Conservation (phyloP, 2,797 vertebrate genomes). For the Neosilurus hyrtlii region DNA sequence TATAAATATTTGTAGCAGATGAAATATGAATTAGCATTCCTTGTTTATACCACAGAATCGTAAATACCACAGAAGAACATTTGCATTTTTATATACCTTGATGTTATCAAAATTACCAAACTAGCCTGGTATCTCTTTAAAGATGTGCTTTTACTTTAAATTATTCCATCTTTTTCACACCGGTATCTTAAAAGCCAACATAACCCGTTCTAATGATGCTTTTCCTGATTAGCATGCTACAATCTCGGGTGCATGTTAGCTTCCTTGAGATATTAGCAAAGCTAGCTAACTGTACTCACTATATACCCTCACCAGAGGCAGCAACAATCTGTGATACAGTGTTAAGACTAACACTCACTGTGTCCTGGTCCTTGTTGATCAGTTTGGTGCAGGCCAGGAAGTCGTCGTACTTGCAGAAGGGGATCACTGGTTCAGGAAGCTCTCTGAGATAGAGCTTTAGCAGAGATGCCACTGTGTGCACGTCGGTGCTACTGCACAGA, state of each 20-base stretch:
- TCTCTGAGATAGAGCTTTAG: conserved; percentile 95
- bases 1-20: background rate
- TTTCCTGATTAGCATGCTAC: background rate
- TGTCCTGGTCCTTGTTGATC: conserved; percentile 88
- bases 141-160: background rate
- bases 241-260: background rate
- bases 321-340: background rate
- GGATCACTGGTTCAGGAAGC: conserved; percentile 92
- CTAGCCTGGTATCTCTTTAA: background rate
- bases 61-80: background rate
- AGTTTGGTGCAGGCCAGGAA: conserved; percentile 89
- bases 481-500: conserved; percentile 86
- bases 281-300: background rate
- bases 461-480: conserved; percentile 94
- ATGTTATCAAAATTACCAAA: background rate
- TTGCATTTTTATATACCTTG: background rate
- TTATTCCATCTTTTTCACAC: background rate
- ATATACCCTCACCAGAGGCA: background rate
- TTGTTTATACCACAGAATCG: background rate
- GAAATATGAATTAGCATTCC: background rate
- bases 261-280: background rate
- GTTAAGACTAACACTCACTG: conserved; percentile 71
- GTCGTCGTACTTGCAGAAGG: conserved; percentile 90
- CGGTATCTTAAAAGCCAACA: background rate
- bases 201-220: background rate